Conservation (phyloP, 2,888 invertebrate genomes). For the Ormyrus pomaceus region DNA sequence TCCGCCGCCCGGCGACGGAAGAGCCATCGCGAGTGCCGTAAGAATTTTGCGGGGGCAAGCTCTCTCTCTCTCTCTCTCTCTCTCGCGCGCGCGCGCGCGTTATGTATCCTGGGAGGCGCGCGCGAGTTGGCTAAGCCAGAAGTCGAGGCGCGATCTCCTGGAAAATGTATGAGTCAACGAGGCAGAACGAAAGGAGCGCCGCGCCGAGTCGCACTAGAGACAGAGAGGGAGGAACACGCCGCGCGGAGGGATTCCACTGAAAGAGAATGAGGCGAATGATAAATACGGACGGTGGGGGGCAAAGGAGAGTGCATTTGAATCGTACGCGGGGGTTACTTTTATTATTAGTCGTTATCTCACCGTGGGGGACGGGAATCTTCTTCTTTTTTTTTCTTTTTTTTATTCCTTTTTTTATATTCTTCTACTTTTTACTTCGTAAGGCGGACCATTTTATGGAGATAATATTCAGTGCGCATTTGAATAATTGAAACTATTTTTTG, state of each 20-base stretch:
- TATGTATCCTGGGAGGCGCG: slow-evolving; percentile 28
- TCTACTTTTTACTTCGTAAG: no score
- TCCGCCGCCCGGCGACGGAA: not conserved
- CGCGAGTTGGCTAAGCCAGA: slow-evolving; percentile 19
- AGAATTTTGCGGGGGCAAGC: slow-evolving; percentile 21
- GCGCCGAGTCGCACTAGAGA: not conserved
- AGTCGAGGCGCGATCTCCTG: slow-evolving; percentile 55
- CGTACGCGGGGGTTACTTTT: not conserved
- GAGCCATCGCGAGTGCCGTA: slow-evolving; percentile 31
- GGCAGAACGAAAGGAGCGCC: slow-evolving; percentile 15
- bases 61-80: no score
- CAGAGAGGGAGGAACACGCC: not conserved
- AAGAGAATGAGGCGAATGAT: not conserved
- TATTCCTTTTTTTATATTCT: not conserved
- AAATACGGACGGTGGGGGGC: not conserved
- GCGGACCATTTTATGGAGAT: no score
- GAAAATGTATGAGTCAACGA: slow-evolving; percentile 61
- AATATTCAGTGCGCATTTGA: no score
- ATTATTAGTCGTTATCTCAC: slow-evolving; percentile 28
- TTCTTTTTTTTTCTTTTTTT: not conserved
- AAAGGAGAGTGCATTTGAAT: not conserved
- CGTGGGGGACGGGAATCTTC: not conserved
- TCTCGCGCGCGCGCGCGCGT: not conserved
- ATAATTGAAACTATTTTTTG: no score
- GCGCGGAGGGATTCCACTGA: not conserved